Base-by-base conservation (phyloP, 2,797 vertebrate genomes). In the Gymnothorax javanicus region DNA sequence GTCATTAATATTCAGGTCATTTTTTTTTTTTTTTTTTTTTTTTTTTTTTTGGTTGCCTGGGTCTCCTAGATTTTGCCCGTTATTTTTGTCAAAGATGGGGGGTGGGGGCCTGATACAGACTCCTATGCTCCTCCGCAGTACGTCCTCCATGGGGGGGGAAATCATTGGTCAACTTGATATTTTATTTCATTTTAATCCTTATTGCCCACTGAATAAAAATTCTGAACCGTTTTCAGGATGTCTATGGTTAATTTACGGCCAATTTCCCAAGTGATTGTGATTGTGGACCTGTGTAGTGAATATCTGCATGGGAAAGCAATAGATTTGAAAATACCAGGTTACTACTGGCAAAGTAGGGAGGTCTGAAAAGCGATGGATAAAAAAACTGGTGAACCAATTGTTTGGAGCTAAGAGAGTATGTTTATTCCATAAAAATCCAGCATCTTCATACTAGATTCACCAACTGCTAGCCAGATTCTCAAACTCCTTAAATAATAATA, bases 151-250 rank as follows among this genome's bases (percentile, higher is more conserved):
- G 27, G 27, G 33, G 60, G 60, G 62, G 62, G 62, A 88, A 91
- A 86, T 82, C 90, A 91, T 89, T 91, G 90, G 89, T 87, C 94
- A 94, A 93, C 95, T 96, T 96, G 96, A 95, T 96, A 95, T 95
- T 95, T 95, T 96, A 82, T 91, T 96, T 96, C 95, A 95, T 96
- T 96, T 96, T 94, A 95, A 95, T 92, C 94, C 94, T 92, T 91
- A 93, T 94, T 95, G 93, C 94, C 95, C 95, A 96, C 92, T 86
- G 95, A 97, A 98, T 98, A 98, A 99, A 98, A 94, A 91, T 97
- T 97, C 95, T 97, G 94, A 97, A 95, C 96, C 89, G 95, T 97
- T 94, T 92, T 91, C 90, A 87, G 25, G 56, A 33, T 57, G 7
- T 43, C n/a, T 25, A 43, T 56, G 15, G 79, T 84, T 88, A 64